phyloP scores from a whole-genome alignment of 2,797 vertebrate species.

The Mallotus villosus region DNA sequence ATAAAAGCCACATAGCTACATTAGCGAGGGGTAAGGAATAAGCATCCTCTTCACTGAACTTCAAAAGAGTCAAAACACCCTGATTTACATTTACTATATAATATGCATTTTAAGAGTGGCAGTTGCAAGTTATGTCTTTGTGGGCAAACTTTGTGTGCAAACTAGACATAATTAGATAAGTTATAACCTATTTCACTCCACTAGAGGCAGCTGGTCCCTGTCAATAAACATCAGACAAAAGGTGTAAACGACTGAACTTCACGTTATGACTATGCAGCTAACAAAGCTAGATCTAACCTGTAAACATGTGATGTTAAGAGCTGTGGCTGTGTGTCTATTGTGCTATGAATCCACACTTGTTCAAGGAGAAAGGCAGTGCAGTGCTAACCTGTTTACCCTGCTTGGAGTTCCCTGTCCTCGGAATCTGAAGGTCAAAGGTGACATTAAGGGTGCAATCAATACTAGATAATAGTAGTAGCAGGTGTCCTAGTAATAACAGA shows the following conservation, averaged over 20 bases:
- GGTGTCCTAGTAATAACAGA: slow-evolving; percentile 5
- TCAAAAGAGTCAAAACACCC: slow-evolving; percentile 26
- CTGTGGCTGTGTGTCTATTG: slow-evolving; percentile 41
- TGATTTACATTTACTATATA: slow-evolving; percentile 5
- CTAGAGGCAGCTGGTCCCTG: slow-evolving; percentile 3
- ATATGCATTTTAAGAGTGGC: too few species aligned
- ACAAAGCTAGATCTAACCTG: slow-evolving; percentile 13
- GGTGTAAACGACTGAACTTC: neutral
- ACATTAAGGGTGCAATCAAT: slow-evolving; percentile 24
- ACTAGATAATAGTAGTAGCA: slow-evolving; percentile 15
- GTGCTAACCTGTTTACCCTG: slow-evolving; percentile 58
- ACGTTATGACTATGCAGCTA: neutral
- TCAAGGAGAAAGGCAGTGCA: slow-evolving; percentile 55
- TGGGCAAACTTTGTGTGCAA: neutral
- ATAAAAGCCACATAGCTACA: slow-evolving; percentile 57
- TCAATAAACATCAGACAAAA: neutral
- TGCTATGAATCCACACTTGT: slow-evolving; percentile 49
- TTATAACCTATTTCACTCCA: slow-evolving; percentile 1
- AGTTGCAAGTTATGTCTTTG: neutral
- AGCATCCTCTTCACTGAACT: slow-evolving; percentile 41
- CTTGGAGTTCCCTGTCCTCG: slow-evolving; percentile 34
- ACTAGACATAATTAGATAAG: neutral
- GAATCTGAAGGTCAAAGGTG: slow-evolving; percentile 27
- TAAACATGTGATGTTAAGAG: slow-evolving; percentile 41
- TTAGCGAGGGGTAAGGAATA: slow-evolving; percentile 35